Conservation (phyloP, 2,888 invertebrate genomes). For the Dynastes maya region DNA sequence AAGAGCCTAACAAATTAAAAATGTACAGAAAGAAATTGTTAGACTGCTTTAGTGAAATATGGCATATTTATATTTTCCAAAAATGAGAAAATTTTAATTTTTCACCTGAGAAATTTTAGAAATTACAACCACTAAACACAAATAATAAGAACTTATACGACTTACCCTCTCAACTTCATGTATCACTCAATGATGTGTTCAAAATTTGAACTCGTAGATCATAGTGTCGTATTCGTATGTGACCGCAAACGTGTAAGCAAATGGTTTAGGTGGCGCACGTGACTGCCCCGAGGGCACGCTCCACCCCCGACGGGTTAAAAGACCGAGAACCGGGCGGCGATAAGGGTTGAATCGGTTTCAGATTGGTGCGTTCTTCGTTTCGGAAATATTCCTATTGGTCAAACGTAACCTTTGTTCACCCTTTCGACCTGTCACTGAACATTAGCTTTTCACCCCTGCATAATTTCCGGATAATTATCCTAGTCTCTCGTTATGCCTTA, state of each 20-base stretch:
- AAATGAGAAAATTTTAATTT: no score
- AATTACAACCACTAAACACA: neutral
- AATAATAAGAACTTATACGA: neutral
- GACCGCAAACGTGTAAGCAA: conserved; percentile 47
- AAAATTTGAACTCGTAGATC: conserved; percentile 55
- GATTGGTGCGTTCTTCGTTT: conserved; percentile 60
- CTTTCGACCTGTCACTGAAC: conserved; percentile 65
- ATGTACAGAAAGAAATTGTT: no score
- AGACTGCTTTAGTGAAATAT: no score
- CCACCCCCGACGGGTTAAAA: conserved; percentile 59
- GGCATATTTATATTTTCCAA: no score
- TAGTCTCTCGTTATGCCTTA: conserved; percentile 34
- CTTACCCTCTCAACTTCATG: conserved; percentile 20
- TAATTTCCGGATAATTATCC: conserved; percentile 40
- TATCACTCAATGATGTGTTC: conserved; percentile 41
- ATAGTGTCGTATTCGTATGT: conserved; percentile 52
- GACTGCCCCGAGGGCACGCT: conserved; percentile 55
- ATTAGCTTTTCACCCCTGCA: conserved; percentile 50
- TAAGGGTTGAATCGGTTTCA: conserved; percentile 49
- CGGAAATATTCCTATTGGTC: conserved; percentile 53
- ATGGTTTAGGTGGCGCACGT: conserved; percentile 53
- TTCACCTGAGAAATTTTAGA: no score
- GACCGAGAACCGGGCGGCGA: conserved; percentile 54
- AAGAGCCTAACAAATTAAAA: no score
- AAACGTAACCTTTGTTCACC: conserved; percentile 63